phyloP scores from a whole-genome alignment of 1,140 invertebrate species.

The Saccostrea glomerata region DNA sequence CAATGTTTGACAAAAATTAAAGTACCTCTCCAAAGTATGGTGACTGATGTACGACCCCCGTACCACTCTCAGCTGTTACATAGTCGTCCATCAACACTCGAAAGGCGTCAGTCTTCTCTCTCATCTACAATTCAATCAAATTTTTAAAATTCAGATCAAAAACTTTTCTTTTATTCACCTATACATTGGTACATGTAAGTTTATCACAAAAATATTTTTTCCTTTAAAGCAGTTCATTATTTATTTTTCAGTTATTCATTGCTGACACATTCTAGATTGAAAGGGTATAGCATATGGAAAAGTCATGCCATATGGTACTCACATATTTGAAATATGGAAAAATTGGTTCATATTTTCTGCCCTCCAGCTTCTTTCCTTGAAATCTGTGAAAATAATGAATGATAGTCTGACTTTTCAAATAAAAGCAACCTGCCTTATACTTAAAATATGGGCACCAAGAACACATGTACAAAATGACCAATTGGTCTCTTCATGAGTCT shows the following conservation, averaged over 20 bases:
- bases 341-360: conserved; percentile 91
- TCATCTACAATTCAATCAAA: conserved; percentile 73
- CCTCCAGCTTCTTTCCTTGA: conserved; percentile 89
- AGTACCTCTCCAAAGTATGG: conserved; percentile 97
- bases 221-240: not conserved
- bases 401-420: not conserved
- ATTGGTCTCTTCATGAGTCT: too few species aligned
- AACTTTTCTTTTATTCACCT: too few species aligned
- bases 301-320: conserved; percentile 48
- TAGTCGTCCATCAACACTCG: conserved; percentile 93
- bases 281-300: too few species aligned
- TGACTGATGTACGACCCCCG: conserved; percentile 99
- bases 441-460: too few species aligned
- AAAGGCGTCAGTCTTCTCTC: conserved; percentile 87
- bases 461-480: too few species aligned
- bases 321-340: conserved; percentile 92
- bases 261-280: not conserved
- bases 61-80: conserved; percentile 97
- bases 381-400: conserved; percentile 80
- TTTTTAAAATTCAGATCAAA: not conserved
- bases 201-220: not conserved
- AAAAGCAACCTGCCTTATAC: too few species aligned
- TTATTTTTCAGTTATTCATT: too few species aligned
- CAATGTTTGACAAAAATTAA: not conserved
- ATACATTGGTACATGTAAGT: not conserved